Evolutionary conservation across 2,888 invertebrate genomes (phyloP).

Genomic region (Troglohyphantes excavatus): DNA sequence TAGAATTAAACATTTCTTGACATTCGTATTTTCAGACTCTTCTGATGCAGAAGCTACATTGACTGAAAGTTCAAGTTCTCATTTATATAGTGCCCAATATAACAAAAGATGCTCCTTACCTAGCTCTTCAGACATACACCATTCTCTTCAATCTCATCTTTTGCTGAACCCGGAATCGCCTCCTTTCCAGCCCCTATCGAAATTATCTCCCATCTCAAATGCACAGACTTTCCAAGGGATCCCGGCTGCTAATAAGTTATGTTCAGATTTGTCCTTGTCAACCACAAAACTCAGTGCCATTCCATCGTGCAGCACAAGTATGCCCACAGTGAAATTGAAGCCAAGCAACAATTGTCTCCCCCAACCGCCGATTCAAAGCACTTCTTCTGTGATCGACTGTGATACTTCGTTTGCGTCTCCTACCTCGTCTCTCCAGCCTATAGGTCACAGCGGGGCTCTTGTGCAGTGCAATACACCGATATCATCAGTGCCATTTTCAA

Average conservation of each 20-base stretch:
- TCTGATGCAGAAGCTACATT: conserved; percentile 6
- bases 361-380: conserved; percentile 8
- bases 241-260: conserved; percentile 26
- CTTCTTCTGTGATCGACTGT: conserved; percentile 38
- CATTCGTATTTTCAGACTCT: neutral
- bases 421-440: conserved; percentile 32
- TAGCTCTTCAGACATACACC: conserved; percentile 12
- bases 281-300: conserved; percentile 60
- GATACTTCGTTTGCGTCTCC: conserved; percentile 44
- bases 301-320: conserved; percentile 46
- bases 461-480: conserved; percentile 4
- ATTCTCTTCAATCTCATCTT: conserved; percentile 31
- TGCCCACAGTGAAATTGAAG: conserved; percentile 52
- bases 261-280: conserved; percentile 38
- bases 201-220: conserved; percentile 36
- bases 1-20: neutral
- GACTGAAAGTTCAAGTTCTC: conserved; percentile 18
- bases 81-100: conserved; percentile 14
- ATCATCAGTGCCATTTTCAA: conserved; percentile 16
- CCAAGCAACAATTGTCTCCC: conserved; percentile 36
- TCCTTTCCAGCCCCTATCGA: conserved; percentile 73
- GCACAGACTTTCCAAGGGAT: conserved; percentile 32
- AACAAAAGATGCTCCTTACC: conserved; percentile 24
- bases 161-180: conserved; percentile 76
- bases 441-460: conserved; percentile 36